Base-by-base conservation (phyloP, 2,797 vertebrate species). In the Apodemus agrarius region DNA sequence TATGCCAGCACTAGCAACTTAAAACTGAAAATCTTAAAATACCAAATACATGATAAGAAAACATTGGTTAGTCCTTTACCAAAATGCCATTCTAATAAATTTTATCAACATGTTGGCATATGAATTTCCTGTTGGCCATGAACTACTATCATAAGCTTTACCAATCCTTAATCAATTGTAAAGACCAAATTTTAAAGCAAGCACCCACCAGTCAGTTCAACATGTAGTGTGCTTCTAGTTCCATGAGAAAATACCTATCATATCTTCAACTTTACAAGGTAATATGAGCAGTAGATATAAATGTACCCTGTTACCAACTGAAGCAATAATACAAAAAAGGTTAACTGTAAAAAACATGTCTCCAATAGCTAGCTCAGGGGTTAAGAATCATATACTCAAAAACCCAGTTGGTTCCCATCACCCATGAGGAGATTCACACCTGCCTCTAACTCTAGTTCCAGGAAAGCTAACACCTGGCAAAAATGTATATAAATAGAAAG, bases 171-270 rank as follows among this genome's bases (percentile, higher is more conserved):
- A 87, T n/a, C 26, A 69, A 24, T 83, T 87, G 91, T 91, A 31
- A 94, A 95, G 26, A 85, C 19, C 80, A 24, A 89, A 84, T 94
- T 95, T 92, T 74, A 92, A 92, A 96, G 43, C 92, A 92, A 96
- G 43, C 21, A 90, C 43, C 78, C 21, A 90, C 43, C 78, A 52
- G 61, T 79, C 75, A 94, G 46, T 24, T 34, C 72, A 94, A 24
- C 37, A 49, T 75, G 31, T 82, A 76, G 3, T 63, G 5, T 85
- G 57, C 43, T 92, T 40, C 26, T 82, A 90, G 10, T 19, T 54
- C 57, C 94, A 85, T 78, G 78, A 84, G 37, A 81, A 54, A 88
- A 88, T 37, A 92, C 1, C 6, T 54, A 78, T 31, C 24, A 84
- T 76, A 34, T 49, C 85, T n/a, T 37, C 6, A 16, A 85, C 37